A percentile compares a stretch with the other conserved stretches of the same genome.
Conservation (phyloP, 2,797 vertebrate species). For the Eleutherodactylus coqui region DNA sequence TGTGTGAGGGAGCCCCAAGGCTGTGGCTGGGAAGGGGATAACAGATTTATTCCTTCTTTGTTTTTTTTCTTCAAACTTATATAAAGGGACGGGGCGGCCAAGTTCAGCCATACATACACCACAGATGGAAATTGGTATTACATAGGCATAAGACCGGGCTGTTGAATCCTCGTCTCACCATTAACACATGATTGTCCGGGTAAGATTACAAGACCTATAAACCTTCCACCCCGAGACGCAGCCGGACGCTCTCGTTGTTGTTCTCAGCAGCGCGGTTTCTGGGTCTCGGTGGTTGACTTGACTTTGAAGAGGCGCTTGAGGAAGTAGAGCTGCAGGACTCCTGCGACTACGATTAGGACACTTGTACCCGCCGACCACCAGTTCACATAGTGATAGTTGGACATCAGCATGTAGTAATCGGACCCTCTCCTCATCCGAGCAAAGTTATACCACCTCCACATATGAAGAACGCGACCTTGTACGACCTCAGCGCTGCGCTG, state of each 20-base stretch:
- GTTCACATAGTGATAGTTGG: slow-evolving; percentile 86
- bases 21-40: too few relatives aligned
- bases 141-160: background rate
- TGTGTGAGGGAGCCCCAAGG: too few relatives aligned
- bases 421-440: slow-evolving; percentile 83
- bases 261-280: slow-evolving; percentile 82
- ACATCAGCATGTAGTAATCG: slow-evolving; percentile 84
- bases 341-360: slow-evolving; percentile 83
- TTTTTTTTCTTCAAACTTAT: background rate
- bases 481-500: slow-evolving; percentile 80
- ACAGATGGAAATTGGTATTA: background rate
- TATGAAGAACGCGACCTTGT: slow-evolving; percentile 84
- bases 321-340: slow-evolving; percentile 88
- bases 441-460: slow-evolving; percentile 89
- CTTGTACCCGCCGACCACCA: slow-evolving; percentile 87
- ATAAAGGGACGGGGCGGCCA: background rate
- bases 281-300: slow-evolving; percentile 66
- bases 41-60: too few relatives aligned
- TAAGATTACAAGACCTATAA: background rate
- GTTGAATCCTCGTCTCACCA: background rate
- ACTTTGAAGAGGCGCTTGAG: slow-evolving; percentile 86
- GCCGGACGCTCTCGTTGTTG: background rate
- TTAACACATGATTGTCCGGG: background rate
- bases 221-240: background rate
- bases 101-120: background rate